Conservation (phyloP, 1,140 invertebrate genomes). For the Pseudomyrmex cubaensis region DNA sequence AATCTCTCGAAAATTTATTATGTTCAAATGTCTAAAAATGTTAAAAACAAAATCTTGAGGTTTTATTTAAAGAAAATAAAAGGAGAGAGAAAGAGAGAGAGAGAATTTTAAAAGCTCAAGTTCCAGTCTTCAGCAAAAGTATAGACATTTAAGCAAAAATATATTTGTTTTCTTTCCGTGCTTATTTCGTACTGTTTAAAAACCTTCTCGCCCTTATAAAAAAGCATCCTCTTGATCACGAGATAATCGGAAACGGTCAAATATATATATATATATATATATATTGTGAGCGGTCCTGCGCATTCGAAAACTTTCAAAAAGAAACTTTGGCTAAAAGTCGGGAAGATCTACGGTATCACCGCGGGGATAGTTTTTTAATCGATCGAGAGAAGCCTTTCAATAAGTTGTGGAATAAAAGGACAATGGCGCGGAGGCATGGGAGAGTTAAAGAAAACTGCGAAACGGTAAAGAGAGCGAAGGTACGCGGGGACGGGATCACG, state of each 20-base stretch:
- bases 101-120: neutral
- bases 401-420: constrained; percentile 48
- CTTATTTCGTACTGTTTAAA: neutral
- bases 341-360: constrained; percentile 25
- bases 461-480: neutral
- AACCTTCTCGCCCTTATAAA: constrained; percentile 8
- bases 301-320: constrained; percentile 29
- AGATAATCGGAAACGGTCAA: constrained; percentile 11
- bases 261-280: constrained; percentile 13
- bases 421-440: constrained; percentile 5
- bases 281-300: neutral
- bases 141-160: neutral
- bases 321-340: constrained; percentile 7
- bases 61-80: neutral
- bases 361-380: constrained; percentile 63
- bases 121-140: neutral
- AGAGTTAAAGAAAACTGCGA: constrained; percentile 16
- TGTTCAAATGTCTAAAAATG: too few species aligned
- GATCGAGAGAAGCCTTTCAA: constrained; percentile 58
- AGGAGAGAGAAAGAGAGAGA: neutral
- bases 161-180: neutral
- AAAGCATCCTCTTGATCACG: constrained; percentile 34
- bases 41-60: neutral
- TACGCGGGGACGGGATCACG: neutral
- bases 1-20: neutral